phyloP scores from a whole-genome alignment of 2,888 invertebrate genomes.

The Bruchidius siliquastri region DNA sequence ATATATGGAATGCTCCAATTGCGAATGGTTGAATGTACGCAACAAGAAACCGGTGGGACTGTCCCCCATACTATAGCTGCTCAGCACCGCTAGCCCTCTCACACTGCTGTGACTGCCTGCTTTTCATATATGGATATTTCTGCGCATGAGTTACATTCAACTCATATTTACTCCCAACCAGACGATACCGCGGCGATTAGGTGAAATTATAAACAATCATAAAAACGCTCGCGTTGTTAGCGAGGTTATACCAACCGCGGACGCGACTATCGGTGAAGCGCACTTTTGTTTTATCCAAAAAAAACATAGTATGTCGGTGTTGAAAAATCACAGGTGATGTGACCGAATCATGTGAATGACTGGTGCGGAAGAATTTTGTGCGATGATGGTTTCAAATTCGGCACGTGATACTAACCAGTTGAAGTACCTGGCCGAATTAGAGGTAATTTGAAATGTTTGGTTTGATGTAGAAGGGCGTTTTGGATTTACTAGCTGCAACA shows the following conservation, averaged over 20 bases:
- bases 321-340: background rate
- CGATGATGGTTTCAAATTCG: background rate
- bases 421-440: background rate
- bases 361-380: background rate
- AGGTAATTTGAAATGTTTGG: background rate
- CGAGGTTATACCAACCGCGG: background rate
- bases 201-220: background rate
- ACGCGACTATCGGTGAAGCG: background rate
- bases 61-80: background rate
- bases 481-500: background rate
- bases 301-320: background rate
- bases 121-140: background rate
- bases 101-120: background rate
- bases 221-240: background rate
- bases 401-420: background rate
- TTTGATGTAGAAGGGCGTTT: background rate
- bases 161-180: background rate
- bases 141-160: background rate
- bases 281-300: background rate
- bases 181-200: background rate
- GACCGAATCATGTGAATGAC: background rate
- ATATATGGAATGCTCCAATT: no score
- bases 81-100: background rate
- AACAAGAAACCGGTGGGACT: background rate
- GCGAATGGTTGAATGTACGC: no score